Evolutionary conservation across 2,113 vertebrate genomes (phyloP), one percentile per base, ranked within the genome.

Genomic region (Lathamus discolor): DNA sequence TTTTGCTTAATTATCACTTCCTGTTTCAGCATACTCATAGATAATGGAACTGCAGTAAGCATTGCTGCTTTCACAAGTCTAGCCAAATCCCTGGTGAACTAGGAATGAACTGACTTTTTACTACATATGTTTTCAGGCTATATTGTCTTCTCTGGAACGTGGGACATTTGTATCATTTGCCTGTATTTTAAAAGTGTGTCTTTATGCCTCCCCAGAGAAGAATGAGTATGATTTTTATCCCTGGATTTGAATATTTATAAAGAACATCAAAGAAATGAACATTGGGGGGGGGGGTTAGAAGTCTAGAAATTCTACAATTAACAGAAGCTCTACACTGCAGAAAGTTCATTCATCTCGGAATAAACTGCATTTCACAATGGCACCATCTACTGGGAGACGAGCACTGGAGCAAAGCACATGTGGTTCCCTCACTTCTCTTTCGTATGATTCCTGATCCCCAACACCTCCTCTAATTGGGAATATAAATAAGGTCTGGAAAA

Each of bases 301-400:
- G 17, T 19, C 43, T 66, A 43, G 6, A 79, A 68, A 10, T 46
- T 73, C 49, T 68, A 13, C 17, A 41, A 7, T 37, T 52, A 35
- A 88, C 29, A 82, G 19, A 37, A 78, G 73, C 24, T 11, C 19
- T 7, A 28, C 12, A 25, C 1, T 28, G 46, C 39, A 15, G 3
- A 25, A 76, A 70, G 29, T 49, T 43, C 29, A 28, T 25, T 6
- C 39, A 4, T 70, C 49, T 43, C 27, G 43, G 89, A 81, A 57
- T 44, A 86, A 69, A 92, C 37, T 90, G 63, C 74, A 81, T 90
- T 96, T 97, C 91, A 93, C 96, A 97, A 97, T 92, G 79, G 95
- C 68, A 89, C 98, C 98, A 97, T 79, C 98, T 98, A 82, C 82
- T 93, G 98, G 96, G 91, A 76, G 27, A 67, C 27, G 41, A 23